A percentile compares a stretch with the other conserved stretches of the same genome.
Evolutionary conservation across 2,888 invertebrate species (phyloP).

Genomic region (Synergus laeviventris): DNA sequence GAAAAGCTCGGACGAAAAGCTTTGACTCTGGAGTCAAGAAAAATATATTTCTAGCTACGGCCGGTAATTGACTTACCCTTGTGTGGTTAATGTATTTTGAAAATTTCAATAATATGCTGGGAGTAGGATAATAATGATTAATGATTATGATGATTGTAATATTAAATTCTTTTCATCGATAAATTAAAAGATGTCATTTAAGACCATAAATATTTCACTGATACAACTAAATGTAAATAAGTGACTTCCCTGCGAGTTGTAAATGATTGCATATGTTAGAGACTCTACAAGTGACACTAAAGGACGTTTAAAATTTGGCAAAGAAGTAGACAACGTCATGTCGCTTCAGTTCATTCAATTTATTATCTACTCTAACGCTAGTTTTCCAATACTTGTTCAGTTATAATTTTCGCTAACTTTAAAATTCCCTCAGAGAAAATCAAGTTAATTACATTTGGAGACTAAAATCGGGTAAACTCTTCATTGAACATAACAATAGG

Average conservation of each 20-base stretch:
- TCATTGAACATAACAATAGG: neutral
- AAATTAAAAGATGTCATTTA: neutral
- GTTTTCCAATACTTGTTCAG: neutral
- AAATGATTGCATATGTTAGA: slow-evolving; percentile 12
- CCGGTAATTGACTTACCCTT: slow-evolving; percentile 17
- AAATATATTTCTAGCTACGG: neutral
- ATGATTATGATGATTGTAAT: neutral
- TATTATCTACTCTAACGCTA: neutral
- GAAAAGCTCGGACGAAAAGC: neutral
- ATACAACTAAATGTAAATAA: slow-evolving; percentile 3
- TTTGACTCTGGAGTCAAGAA: neutral
- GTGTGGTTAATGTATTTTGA: neutral
- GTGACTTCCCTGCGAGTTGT: neutral
- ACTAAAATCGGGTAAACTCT: neutral
- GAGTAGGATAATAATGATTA: no score
- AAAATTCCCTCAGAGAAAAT: neutral
- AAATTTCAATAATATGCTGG: neutral
- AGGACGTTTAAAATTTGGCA: slow-evolving; percentile 14
- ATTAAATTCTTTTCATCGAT: neutral
- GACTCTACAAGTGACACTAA: neutral
- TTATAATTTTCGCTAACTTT: neutral
- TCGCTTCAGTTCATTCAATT: slow-evolving; percentile 6
- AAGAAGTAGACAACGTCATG: neutral
- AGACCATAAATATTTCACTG: neutral
- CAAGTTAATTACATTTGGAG: neutral